These are phyloP conservation scores for Trogon surrucura DNA, from an alignment of 2,113 vertebrate species.

Conservation along the genomic window DNA sequence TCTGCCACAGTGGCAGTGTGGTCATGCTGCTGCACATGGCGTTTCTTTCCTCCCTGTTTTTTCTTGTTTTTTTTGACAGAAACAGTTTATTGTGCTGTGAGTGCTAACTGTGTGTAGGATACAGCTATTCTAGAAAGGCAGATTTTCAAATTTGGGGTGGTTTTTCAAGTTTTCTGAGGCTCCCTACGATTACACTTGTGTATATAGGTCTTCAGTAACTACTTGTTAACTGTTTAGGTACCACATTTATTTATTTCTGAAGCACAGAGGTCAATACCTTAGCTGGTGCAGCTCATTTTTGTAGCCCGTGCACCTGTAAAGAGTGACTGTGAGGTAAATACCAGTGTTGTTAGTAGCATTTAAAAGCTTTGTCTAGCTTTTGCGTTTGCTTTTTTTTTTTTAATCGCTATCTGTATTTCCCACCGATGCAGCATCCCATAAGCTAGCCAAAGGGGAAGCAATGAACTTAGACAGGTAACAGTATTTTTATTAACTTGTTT, in stretches of 20 bases:
- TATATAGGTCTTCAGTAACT: background rate
- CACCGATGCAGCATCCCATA: background rate
- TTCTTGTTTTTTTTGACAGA: background rate
- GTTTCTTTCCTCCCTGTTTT: rapidly evolving
- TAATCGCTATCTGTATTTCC: background rate
- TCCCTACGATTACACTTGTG: background rate
- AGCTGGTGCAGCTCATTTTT: background rate
- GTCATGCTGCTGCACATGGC: background rate
- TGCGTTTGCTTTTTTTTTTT: background rate
- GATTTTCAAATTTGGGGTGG: no score
- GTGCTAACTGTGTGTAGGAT: background rate
- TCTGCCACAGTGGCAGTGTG: background rate
- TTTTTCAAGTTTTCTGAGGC: background rate
- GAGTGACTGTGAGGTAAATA: background rate
- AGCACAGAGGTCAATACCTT: background rate
- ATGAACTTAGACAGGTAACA: background rate
- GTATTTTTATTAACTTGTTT: background rate
- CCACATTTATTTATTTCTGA: background rate
- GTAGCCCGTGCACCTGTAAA: background rate
- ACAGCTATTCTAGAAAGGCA: background rate
- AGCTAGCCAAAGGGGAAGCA: background rate
- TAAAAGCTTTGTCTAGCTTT: background rate
- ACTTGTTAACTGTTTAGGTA: background rate
- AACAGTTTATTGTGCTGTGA: background rate
- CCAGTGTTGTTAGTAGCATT: background rate